Conservation (phyloP, 2,888 invertebrate species). For the Metopia argyrocephala region DNA sequence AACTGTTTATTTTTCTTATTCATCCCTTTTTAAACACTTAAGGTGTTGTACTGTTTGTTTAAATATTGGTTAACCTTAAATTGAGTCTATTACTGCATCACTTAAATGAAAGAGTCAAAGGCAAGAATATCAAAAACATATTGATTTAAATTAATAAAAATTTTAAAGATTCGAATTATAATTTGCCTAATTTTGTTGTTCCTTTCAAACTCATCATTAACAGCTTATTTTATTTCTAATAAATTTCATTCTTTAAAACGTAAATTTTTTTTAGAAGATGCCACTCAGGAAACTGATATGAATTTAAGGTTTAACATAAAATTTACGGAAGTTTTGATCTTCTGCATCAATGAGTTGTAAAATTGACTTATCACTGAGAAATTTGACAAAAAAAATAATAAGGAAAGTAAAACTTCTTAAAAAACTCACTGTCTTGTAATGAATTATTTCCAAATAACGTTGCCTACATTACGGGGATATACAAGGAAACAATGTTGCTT, state of each 20-base stretch:
- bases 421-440: conserved; percentile 26
- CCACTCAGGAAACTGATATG: neutral
- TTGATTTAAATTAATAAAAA: too few relatives aligned
- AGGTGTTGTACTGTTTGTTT: conserved; percentile 60
- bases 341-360: conserved; percentile 78
- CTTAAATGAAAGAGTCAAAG: too few relatives aligned
- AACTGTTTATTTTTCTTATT: conserved; percentile 37
- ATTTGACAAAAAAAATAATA: conserved; percentile 49
- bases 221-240: too few relatives aligned
- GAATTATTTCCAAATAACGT: conserved; percentile 39
- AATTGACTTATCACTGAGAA: conserved; percentile 73
- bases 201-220: too few relatives aligned
- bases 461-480: conserved; percentile 14
- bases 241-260: too few relatives aligned
- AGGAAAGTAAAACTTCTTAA: conserved; percentile 54
- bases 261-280: too few relatives aligned
- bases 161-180: too few relatives aligned
- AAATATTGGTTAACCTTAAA: conserved; percentile 67
- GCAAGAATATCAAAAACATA: too few relatives aligned
- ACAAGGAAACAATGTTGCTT: conserved; percentile 72
- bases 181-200: too few relatives aligned
- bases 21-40: conserved; percentile 46
- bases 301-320: conserved; percentile 5
- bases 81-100: conserved; percentile 51
- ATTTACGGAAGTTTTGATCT: conserved; percentile 74